These are phyloP conservation scores for Pherbina coryleti DNA, from an alignment of 2,888 invertebrate species.

Conservation along the genomic window DNA sequence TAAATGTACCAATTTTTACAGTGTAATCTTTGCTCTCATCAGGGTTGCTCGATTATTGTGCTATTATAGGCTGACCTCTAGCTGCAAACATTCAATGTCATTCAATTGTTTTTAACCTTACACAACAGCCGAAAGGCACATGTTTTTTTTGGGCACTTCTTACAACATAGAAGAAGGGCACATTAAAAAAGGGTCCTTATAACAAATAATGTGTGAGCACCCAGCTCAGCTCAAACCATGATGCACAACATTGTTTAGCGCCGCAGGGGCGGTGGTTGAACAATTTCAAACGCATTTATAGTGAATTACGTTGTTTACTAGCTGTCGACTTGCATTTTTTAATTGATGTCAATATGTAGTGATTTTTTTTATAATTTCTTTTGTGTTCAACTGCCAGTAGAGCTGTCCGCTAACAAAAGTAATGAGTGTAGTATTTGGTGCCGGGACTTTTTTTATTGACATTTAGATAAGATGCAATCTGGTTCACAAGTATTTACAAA, in stretches of 20 bases:
- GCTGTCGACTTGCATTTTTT: slow-evolving; percentile 64
- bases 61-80: slow-evolving; percentile 1
- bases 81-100: slow-evolving; percentile 2
- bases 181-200: background rate
- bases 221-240: slow-evolving; percentile 24
- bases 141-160: background rate
- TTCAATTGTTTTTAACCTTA: slow-evolving; percentile 32
- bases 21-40: slow-evolving; percentile 4
- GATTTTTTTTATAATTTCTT: slow-evolving; percentile 46
- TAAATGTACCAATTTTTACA: background rate
- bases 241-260: slow-evolving; percentile 31
- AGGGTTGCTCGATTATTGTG: background rate
- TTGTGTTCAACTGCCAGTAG: background rate
- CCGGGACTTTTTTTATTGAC: background rate
- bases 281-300: slow-evolving; percentile 59
- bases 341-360: slow-evolving; percentile 64
- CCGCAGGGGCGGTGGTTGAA: slow-evolving; percentile 30
- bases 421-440: background rate
- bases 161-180: background rate
- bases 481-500: slow-evolving; percentile 27
- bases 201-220: background rate
- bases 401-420: background rate
- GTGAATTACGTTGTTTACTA: slow-evolving; percentile 62
- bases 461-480: background rate
- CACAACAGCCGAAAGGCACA: slow-evolving; percentile 4